These are phyloP conservation scores for Halocaridina rubra DNA, from an alignment of 2,888 invertebrate species.

Conservation along the genomic window DNA sequence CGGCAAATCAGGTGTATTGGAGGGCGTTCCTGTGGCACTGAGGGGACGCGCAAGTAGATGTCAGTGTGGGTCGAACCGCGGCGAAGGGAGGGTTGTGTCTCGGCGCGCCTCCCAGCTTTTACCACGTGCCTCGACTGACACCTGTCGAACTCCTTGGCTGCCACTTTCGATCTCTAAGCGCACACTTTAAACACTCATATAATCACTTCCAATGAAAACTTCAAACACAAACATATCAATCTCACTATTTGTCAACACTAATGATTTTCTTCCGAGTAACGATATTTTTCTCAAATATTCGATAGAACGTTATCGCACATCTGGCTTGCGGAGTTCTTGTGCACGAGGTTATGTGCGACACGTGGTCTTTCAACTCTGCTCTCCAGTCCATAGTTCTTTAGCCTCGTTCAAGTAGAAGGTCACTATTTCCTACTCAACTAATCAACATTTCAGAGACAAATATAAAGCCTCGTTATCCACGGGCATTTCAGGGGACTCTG, in stretches of 20 bases:
- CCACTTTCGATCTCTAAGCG: background rate
- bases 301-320: background rate
- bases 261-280: background rate
- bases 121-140: slow-evolving; percentile 33
- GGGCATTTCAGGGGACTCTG: no score
- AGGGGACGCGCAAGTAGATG: slow-evolving; percentile 52
- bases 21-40: slow-evolving; percentile 39
- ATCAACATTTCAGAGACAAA: no score
- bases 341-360: background rate
- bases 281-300: background rate
- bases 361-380: background rate
- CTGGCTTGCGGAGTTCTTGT: background rate
- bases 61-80: slow-evolving; percentile 51
- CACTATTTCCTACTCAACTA: no score
- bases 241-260: background rate
- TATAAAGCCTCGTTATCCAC: no score
- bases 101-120: background rate
- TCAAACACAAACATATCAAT: background rate
- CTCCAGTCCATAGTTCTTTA: no score
- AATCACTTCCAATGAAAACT: background rate
- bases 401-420: no score
- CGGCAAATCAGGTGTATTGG: slow-evolving; percentile 38
- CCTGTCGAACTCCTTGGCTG: slow-evolving; percentile 20
- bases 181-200: background rate
- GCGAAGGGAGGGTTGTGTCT: slow-evolving; percentile 42